phyloP scores from a whole-genome alignment of 2,797 vertebrate species.

The Salmo trutta region DNA sequence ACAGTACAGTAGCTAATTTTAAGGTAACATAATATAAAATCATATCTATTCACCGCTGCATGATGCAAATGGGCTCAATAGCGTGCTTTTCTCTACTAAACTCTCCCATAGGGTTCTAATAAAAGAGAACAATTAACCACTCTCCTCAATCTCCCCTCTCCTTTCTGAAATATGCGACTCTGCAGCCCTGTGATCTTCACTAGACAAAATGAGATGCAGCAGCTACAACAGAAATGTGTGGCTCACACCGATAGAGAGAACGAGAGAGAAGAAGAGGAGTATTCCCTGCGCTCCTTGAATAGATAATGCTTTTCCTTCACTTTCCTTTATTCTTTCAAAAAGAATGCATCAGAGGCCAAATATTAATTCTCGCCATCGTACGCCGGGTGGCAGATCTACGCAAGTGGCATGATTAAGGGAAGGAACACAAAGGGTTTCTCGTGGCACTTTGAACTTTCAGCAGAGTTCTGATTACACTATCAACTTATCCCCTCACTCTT shows the following conservation, averaged over 20 bases:
- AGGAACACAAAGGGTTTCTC: slow-evolving; percentile 78
- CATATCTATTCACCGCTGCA: slow-evolving; percentile 71
- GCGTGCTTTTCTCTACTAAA: slow-evolving; percentile 74
- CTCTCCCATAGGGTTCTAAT: slow-evolving; percentile 78
- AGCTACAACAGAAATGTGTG: slow-evolving; percentile 72
- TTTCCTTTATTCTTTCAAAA: slow-evolving; percentile 83
- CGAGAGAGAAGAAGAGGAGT: slow-evolving; percentile 49
- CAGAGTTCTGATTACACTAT: slow-evolving; percentile 67
- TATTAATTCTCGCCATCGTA: slow-evolving; percentile 81
- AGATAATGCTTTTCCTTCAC: slow-evolving; percentile 83
- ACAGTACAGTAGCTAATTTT: slow-evolving; percentile 31
- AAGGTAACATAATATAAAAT: slow-evolving; percentile 68
- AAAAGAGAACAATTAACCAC: slow-evolving; percentile 74
- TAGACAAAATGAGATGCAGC: slow-evolving; percentile 82
- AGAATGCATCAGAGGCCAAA: slow-evolving; percentile 84
- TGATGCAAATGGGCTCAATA: slow-evolving; percentile 76
- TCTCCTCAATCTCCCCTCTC: slow-evolving; percentile 49
- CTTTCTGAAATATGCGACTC: slow-evolving; percentile 67
- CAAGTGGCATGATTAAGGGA: slow-evolving; percentile 80
- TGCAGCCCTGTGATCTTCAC: slow-evolving; percentile 79
- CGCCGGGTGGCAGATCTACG: slow-evolving; percentile 72
- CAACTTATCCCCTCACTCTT: slow-evolving; percentile 75
- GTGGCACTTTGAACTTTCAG: slow-evolving; percentile 77
- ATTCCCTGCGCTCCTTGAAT: slow-evolving; percentile 81
- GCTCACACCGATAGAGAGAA: slow-evolving; percentile 23